These are phyloP conservation scores for Hylaea fasciaria DNA, from an alignment of 2,888 invertebrate genomes.

Conservation along the genomic window DNA sequence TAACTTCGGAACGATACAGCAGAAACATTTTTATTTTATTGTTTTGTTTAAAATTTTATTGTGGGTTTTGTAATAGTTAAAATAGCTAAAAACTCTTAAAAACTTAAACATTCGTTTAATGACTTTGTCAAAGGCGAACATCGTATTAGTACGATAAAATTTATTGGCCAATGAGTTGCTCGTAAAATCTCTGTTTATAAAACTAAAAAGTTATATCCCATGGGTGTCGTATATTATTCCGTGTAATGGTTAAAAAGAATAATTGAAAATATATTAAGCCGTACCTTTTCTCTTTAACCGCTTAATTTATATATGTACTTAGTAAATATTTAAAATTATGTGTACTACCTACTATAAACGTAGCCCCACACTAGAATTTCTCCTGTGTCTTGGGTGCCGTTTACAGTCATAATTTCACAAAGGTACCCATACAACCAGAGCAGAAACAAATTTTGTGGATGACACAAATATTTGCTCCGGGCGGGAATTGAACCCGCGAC, in stretches of 20 bases:
- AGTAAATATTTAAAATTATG: no score
- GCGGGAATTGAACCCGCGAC: no score
- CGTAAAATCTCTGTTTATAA: conserved; percentile 35
- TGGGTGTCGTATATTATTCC: conserved; percentile 23
- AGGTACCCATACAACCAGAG: no score
- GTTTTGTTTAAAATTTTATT: conserved; percentile 21
- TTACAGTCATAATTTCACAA: no score
- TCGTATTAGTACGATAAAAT: conserved; percentile 25
- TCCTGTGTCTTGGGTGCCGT: no score
- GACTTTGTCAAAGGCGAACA: conserved; percentile 25
- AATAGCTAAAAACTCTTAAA: conserved; percentile 19
- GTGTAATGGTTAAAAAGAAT: conserved; percentile 9
- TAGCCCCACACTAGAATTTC: no score
- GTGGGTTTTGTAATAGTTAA: conserved; percentile 24
- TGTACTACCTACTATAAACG: no score
- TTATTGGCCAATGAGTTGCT: conserved; percentile 31
- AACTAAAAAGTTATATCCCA: conserved; percentile 30
- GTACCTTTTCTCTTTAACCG: no score
- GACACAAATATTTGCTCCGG: no score
- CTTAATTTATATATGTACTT: no score
- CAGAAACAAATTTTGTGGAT: no score
- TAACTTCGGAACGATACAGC: conserved; percentile 38
- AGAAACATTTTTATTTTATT: conserved; percentile 29
- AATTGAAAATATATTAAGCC: conserved; percentile 14
- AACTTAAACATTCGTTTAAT: conserved; percentile 26